Evolutionary conservation across 2,113 vertebrate genomes (phyloP), one percentile per base, ranked within the genome.

Genomic region (Nothocercus julius): DNA sequence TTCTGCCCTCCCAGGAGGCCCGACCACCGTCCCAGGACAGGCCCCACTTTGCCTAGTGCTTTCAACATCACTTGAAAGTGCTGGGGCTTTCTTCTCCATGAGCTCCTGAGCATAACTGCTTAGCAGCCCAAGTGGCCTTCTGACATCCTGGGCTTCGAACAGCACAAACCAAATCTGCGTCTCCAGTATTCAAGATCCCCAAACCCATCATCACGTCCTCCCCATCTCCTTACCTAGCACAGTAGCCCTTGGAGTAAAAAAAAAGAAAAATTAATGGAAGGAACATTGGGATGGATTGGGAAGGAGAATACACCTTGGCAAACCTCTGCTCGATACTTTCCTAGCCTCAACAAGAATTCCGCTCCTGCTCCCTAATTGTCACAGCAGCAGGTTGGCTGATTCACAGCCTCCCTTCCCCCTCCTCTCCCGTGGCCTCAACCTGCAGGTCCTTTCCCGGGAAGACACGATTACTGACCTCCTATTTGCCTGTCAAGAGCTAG

Each of bases 381-480:
- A 11, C 81, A 84, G 73, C 88, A 70, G 73, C 25, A 38, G 38
- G 6, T 49, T 42, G 73, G 42, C 58, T 70, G 32, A 47, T 30
- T 24, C 40, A 19, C 44, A 18, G 11, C 66, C 32, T n/a, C 56
- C 38, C 44, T 51, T 32, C 54, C 24, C 6, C 61, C 27, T 47
- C 63, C 63, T 62, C 45, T 69, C 80, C 73, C 76, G 81, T 76
- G 62, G 58, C 42, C 91, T 80, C 76, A 66, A 76, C 95, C 88
- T 36, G 83, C 93, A 96, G 98, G 98, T 98, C 98, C 96, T 96
- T 96, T 97, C 53, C 97, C 97, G 97, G 97, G 97, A 96, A 97
- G 97, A 96, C 97, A 97, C 97, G 96, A 97, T 98, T 97, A 98
- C 98, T 98, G 98, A 98, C 98, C 98, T 96, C 98, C 97, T 97